These are phyloP conservation scores for Pogonus chalceus DNA, from an alignment of 1,140 invertebrate genomes.

Conservation along the genomic window DNA sequence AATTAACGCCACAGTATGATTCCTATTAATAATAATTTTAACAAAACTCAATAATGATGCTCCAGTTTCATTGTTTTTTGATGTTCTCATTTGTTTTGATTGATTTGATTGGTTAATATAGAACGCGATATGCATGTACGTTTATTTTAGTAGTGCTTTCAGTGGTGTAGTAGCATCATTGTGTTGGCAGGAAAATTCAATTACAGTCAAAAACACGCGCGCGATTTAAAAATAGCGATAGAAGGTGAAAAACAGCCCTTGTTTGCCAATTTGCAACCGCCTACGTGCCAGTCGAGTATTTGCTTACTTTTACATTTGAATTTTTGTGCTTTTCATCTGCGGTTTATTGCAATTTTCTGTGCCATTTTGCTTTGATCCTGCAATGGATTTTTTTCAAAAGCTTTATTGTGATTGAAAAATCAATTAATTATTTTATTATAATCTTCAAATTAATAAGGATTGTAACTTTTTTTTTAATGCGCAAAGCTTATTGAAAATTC, in stretches of 20 bases:
- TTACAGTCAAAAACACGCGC: not conserved
- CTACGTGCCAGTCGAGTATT: not conserved
- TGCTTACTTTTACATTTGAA: not conserved
- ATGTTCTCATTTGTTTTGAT: not conserved
- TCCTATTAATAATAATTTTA: too few species aligned
- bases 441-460: too few species aligned
- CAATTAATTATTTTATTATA: too few species aligned
- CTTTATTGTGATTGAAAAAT: too few species aligned
- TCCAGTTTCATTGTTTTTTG: not conserved
- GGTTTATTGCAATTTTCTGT: not conserved
- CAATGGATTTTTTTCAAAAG: too few species aligned
- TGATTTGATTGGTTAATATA: not conserved
- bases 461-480: too few species aligned
- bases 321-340: not conserved
- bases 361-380: too few species aligned
- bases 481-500: too few species aligned
- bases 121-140: not conserved
- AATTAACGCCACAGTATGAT: too few species aligned
- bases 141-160: not conserved
- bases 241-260: not conserved
- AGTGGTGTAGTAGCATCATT: not conserved
- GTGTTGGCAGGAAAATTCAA: conserved; percentile 4
- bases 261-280: not conserved
- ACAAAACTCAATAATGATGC: too few species aligned
- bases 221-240: not conserved